A percentile compares a stretch with the other conserved stretches of the same genome.
Evolutionary conservation across 2,113 vertebrate species (phyloP).

Genomic region (Uria lomvia): DNA sequence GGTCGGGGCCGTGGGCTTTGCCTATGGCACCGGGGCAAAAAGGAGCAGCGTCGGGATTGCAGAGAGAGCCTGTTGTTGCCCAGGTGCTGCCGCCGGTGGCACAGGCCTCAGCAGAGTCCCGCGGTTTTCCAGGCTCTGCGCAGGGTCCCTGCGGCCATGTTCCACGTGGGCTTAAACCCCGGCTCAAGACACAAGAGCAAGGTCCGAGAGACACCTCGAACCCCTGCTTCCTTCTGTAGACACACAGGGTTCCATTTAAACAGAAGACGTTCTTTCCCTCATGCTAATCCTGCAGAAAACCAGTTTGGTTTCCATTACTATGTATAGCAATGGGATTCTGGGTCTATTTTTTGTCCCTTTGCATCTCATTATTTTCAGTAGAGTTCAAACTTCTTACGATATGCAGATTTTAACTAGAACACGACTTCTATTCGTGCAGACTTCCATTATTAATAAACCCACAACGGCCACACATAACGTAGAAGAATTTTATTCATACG

Average conservation of each 20-base stretch:
- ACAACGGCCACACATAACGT: neutral
- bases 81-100: rapidly evolving
- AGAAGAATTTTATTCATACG: slow-evolving; percentile 60
- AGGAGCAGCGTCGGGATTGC: neutral
- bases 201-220: neutral
- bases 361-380: slow-evolving; percentile 41
- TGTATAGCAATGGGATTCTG: neutral
- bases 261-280: neutral
- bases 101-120: neutral
- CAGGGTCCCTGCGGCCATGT: neutral
- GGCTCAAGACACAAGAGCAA: neutral
- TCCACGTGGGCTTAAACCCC: neutral
- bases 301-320: slow-evolving; percentile 33
- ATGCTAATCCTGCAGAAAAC: slow-evolving; percentile 10
- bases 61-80: neutral
- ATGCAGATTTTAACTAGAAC: slow-evolving; percentile 26
- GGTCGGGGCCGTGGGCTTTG: neutral
- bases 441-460: slow-evolving; percentile 8
- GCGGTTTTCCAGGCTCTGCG: neutral
- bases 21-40: neutral
- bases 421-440: neutral
- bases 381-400: slow-evolving; percentile 11
- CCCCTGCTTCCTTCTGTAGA: neutral
- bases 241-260: neutral
- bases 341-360: slow-evolving; percentile 38